Percentiles rank a stretch among this genome's conserved stretches.
Conservation (phyloP, 2,888 invertebrate species). For the Cryptocephalus primarius region DNA sequence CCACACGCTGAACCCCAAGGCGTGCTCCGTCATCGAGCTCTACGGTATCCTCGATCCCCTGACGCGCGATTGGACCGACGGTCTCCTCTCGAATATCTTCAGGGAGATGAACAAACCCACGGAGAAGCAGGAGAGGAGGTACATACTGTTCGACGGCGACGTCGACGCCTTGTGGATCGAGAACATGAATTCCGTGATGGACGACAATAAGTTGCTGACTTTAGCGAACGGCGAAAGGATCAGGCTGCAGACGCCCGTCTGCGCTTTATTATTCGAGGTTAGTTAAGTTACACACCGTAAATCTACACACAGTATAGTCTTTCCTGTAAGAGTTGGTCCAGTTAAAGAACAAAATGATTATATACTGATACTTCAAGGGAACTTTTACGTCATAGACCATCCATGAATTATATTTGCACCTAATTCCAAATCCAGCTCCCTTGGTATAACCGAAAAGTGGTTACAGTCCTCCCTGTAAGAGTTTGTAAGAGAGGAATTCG, state of each 20-base stretch:
- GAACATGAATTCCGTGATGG: conserved; percentile 97
- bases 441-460: too few species aligned
- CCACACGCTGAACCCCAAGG: conserved; percentile 77
- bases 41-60: conserved; percentile 80
- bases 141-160: conserved; percentile 87
- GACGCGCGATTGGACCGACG: conserved; percentile 89
- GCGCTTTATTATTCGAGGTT: conserved; percentile 55
- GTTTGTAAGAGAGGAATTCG: too few species aligned
- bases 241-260: conserved; percentile 71
- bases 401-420: too few species aligned
- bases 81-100: conserved; percentile 82
- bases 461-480: too few species aligned
- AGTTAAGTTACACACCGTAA: too few species aligned
- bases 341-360: too few species aligned
- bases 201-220: conserved; percentile 82
- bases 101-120: conserved; percentile 77
- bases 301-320: too few species aligned
- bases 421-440: too few species aligned
- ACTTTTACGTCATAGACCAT: too few species aligned
- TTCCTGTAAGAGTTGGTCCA: too few species aligned
- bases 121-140: conserved; percentile 54
- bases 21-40: conserved; percentile 78
- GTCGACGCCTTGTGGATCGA: conserved; percentile 94
- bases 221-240: conserved; percentile 68
- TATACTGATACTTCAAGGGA: too few species aligned